Conservation (phyloP, 2,888 invertebrate species). For the Flabesymbios commensalis region DNA sequence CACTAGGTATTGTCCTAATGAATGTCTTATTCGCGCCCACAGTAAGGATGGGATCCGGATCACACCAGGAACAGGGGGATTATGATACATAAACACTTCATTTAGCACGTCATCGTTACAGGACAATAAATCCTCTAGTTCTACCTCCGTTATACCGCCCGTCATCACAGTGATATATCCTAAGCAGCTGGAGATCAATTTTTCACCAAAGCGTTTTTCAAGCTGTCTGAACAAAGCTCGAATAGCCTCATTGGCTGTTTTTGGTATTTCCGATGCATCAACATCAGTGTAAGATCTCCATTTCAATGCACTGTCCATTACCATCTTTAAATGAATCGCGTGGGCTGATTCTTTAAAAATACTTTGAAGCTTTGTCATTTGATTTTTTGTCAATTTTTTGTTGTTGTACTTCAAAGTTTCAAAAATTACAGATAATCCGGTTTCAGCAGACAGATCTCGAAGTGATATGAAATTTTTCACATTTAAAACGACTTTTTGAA, state of each 20-base stretch:
- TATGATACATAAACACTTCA: constrained; percentile 39
- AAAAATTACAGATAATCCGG: no score
- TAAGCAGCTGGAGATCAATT: constrained; percentile 28
- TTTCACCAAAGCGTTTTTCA: constrained; percentile 30
- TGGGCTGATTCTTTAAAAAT: constrained; percentile 20
- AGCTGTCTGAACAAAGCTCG: constrained; percentile 24
- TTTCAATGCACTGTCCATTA: constrained; percentile 27
- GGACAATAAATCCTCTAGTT: constrained; percentile 37
- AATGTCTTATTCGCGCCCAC: constrained; percentile 41
- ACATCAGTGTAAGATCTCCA: constrained; percentile 33
- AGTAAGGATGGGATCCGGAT: constrained; percentile 40
- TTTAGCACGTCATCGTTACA: constrained; percentile 37
- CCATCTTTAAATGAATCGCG: constrained; percentile 37
- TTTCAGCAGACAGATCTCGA: constrained; percentile 12
- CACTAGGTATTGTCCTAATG: constrained; percentile 40
- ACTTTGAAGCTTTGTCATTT: constrained; percentile 18
- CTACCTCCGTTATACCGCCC: constrained; percentile 32
- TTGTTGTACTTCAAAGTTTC: no score
- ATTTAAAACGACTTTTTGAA: no score
- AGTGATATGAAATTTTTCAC: no score
- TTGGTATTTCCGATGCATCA: constrained; percentile 4
- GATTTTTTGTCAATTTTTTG: constrained; percentile 21
- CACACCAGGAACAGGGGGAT: constrained; percentile 34
- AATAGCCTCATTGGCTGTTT: constrained; percentile 28
- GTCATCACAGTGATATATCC: constrained; percentile 35